Evolutionary conservation across 2,797 vertebrate genomes (phyloP), one percentile per base, ranked within the genome.

Genomic region (Lutjanus campechanus): DNA sequence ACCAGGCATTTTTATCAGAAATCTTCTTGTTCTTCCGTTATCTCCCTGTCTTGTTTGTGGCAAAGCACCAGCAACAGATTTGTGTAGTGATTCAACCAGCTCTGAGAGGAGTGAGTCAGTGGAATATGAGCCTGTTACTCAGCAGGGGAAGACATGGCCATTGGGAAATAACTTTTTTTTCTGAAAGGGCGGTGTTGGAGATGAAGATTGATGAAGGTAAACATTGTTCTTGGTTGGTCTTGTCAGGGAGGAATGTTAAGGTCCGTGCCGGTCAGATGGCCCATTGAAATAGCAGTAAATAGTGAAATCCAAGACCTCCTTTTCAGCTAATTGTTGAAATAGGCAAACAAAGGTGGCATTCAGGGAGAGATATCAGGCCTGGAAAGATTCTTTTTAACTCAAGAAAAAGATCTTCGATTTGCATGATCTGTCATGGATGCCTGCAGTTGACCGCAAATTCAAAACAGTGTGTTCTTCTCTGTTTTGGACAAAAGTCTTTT

Each of bases 221-320:
- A 94, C 88, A 90, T 92, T 92, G 87, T 93, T 93, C 85, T 92
- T 81, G 83, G 91, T 91, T 67, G 75, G 72, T 92, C 85, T 85
- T 91, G 76, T 92, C 90, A 85, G 20, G 36, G 71, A 88, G 79
- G 86, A 91, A 93, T 91, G 85, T 79, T 69, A 72, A 67, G 84
- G 68, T 86, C 83, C 20, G 9, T 79, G 78, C 5, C 19, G 22
- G 79, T 90, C 83, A 81, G 79, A 86, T 88, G 77, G 73, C 72
- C 70, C 76, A 76, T 82, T 91, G 85, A 87, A 84, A 86, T 50
- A 50, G 50, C 69, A 82, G 82, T 76, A 87, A 92, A 89, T 79
- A 62, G 73, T 83, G 83, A 90, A 91, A 92, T 87, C 83, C 76
- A 87, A 90, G 76, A 82, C 73, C 25, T 73, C 20, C 56, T 75